A percentile compares a stretch with the other conserved stretches of the same genome.
phyloP scores from a whole-genome alignment of 2,888 invertebrate species.

The Diarsia rubi region DNA sequence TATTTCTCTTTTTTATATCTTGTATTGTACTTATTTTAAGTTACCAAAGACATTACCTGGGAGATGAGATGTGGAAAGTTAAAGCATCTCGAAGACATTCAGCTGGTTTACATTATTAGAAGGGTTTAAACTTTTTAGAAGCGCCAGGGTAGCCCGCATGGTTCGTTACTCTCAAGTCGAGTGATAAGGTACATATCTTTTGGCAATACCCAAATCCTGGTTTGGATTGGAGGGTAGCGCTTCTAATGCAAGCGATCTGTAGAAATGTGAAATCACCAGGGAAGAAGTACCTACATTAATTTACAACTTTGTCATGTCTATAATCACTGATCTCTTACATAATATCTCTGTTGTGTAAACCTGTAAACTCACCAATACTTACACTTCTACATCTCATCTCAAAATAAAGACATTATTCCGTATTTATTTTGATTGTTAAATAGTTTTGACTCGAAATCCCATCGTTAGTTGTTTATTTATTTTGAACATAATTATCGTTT shows the following conservation, averaged over 20 bases:
- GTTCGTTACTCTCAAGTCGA: slow-evolving; percentile 5
- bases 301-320: background rate
- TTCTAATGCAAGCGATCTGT: too few relatives aligned
- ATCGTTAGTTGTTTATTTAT: slow-evolving; percentile 33
- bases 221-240: background rate
- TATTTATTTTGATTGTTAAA: slow-evolving; percentile 24
- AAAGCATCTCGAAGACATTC: background rate
- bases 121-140: background rate
- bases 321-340: background rate
- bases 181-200: background rate
- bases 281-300: background rate
- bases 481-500: slow-evolving; percentile 42
- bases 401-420: slow-evolving; percentile 46
- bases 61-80: slow-evolving; percentile 32
- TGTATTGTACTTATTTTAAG: slow-evolving; percentile 36
- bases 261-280: background rate
- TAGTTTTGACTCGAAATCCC: slow-evolving; percentile 24
- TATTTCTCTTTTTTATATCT: slow-evolving; percentile 40
- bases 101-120: background rate
- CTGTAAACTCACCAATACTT: background rate
- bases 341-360: background rate
- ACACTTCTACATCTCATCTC: slow-evolving; percentile 39
- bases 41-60: slow-evolving; percentile 49
- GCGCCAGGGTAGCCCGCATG: too few relatives aligned
- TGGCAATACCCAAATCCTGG: background rate